Conservation (phyloP, 2,113 vertebrate species). For the Indicator indicator region DNA sequence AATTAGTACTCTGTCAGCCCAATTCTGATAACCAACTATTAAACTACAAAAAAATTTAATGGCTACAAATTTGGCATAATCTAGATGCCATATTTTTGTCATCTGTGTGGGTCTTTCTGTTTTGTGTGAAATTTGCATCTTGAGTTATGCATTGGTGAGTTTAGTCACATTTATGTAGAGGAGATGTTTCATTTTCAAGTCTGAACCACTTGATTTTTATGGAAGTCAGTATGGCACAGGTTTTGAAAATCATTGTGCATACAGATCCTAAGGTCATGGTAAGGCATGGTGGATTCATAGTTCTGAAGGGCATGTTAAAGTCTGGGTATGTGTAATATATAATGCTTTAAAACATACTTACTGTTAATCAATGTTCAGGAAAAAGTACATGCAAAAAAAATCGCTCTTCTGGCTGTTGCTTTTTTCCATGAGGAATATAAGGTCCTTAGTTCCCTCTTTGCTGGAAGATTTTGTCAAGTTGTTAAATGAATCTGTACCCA, state of each 20-base stretch:
- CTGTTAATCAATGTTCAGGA: background rate
- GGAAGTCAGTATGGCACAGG: background rate
- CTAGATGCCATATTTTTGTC: background rate
- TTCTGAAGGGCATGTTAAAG: background rate
- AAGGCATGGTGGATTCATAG: background rate
- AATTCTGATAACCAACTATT: background rate
- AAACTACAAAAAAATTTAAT: background rate
- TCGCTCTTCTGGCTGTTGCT: background rate
- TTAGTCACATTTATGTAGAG: background rate
- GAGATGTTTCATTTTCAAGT: background rate
- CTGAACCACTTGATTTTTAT: background rate
- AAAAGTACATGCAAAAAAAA: background rate
- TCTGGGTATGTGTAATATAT: background rate
- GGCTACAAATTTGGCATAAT: background rate
- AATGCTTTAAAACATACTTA: background rate
- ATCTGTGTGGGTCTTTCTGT: background rate
- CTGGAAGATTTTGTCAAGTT: slow-evolving; percentile 21
- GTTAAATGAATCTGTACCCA: background rate
- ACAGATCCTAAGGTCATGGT: background rate
- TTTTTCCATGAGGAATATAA: background rate
- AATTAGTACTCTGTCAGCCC: background rate
- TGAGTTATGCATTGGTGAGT: background rate
- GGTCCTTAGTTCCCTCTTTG: background rate
- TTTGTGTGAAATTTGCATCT: background rate
- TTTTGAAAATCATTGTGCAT: background rate